A percentile compares a stretch with the other conserved stretches of the same genome.
Conservation (phyloP, 2,797 vertebrate species). For the Pagetopsis macropterus region DNA sequence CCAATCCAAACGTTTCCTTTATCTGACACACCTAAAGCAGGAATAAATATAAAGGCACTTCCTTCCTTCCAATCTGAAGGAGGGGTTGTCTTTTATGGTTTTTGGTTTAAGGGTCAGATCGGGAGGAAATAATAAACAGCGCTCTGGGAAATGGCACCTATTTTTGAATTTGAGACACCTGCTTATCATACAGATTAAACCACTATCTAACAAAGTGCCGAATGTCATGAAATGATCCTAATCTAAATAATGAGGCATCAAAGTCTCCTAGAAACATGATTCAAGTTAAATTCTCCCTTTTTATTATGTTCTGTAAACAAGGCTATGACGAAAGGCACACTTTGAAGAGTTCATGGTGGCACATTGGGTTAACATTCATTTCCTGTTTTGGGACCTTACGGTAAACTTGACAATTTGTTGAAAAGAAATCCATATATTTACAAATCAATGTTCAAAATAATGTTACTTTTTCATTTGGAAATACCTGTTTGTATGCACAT, state of each 20-base stretch:
- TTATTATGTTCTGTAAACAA: constrained; percentile 68
- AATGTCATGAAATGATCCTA: background rate
- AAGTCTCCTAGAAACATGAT: constrained; percentile 17
- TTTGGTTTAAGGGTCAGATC: constrained; percentile 18
- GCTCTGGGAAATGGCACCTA: background rate
- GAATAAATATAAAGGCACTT: constrained; percentile 39
- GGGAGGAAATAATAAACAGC: constrained; percentile 29
- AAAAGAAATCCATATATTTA: constrained; percentile 2
- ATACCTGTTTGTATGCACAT: background rate
- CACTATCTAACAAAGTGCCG: background rate
- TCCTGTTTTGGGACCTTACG: background rate
- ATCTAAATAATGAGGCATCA: constrained; percentile 16
- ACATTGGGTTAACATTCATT: constrained; percentile 38
- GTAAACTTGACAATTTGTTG: background rate
- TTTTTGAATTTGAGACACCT: constrained; percentile 22
- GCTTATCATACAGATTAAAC: constrained; percentile 16
- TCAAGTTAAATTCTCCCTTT: constrained; percentile 16
- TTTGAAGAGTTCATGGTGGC: constrained; percentile 45
- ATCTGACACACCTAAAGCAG: constrained; percentile 28
- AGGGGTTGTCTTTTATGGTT: constrained; percentile 9
- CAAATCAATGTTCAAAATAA: constrained; percentile 32
- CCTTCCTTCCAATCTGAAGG: constrained; percentile 37
- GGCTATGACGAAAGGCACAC: constrained; percentile 45
- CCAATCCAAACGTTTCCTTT: constrained; percentile 4
- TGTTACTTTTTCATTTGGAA: background rate